Evolutionary conservation across 2,888 invertebrate species (phyloP).

Genomic region (Branchipolynoe longqiensis): DNA sequence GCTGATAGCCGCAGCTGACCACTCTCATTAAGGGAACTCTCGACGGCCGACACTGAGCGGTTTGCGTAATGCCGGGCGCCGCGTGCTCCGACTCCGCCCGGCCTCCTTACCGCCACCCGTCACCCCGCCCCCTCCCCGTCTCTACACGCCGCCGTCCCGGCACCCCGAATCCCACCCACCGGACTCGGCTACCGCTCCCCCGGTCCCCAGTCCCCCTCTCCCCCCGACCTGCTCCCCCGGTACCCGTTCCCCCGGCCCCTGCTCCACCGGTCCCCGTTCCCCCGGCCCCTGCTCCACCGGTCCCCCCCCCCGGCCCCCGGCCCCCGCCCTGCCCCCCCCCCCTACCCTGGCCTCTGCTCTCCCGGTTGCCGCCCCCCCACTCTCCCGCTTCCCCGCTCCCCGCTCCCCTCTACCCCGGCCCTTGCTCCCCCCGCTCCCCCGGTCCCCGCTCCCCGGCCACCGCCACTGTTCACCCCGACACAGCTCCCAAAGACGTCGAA

Average conservation of each 20-base stretch:
- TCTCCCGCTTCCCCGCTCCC: too few species aligned
- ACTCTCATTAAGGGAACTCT: slow-evolving; percentile 18
- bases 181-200: not conserved
- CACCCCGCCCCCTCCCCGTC: not conserved
- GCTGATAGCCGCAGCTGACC: slow-evolving; percentile 43
- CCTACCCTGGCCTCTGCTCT: too few species aligned
- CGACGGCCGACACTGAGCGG: slow-evolving; percentile 1
- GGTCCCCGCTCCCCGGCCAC: too few species aligned
- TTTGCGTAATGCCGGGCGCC: slow-evolving; percentile 16
- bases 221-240: not conserved
- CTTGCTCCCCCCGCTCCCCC: too few species aligned
- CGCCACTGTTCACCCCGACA: too few species aligned
- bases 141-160: not conserved
- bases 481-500: too few species aligned
- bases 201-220: not conserved
- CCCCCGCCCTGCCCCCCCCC: not conserved
- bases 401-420: too few species aligned
- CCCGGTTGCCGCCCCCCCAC: too few species aligned
- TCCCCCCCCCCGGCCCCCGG: not conserved
- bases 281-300: not conserved
- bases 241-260: not conserved
- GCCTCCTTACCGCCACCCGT: not conserved
- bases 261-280: not conserved
- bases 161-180: not conserved
- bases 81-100: not conserved